phyloP scores from a whole-genome alignment of 2,888 invertebrate species.

The Eupithecia inturbata region DNA sequence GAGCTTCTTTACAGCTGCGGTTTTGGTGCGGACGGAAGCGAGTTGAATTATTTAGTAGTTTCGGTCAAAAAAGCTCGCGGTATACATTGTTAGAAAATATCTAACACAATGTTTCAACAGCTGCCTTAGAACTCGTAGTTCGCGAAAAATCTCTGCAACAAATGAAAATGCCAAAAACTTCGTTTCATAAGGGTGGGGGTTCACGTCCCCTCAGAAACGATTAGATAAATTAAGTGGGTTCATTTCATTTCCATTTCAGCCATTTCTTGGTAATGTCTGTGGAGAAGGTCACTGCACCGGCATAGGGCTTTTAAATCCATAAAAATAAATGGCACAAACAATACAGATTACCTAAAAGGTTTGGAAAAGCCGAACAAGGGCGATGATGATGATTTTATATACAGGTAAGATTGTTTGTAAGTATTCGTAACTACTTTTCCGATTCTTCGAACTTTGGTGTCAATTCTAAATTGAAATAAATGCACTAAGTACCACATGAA shows the following conservation, averaged over 20 bases:
- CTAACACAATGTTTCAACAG: not conserved
- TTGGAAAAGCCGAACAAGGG: not conserved
- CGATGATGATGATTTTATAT: not conserved
- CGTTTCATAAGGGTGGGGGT: not conserved
- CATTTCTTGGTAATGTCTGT: not conserved
- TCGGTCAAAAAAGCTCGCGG: not conserved
- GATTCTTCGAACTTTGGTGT: not conserved
- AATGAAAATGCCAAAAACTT: not conserved
- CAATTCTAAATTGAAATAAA: not conserved
- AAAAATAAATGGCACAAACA: not conserved
- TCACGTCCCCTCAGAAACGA: not conserved
- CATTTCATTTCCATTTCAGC: not conserved
- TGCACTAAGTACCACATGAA: not conserved
- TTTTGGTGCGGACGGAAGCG: constrained; percentile 3
- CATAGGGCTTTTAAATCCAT: not conserved
- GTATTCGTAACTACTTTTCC: not conserved
- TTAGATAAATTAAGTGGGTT: not conserved
- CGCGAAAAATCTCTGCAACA: not conserved
- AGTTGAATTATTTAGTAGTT: constrained; percentile 11
- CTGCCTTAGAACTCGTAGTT: not conserved
- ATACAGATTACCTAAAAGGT: not conserved
- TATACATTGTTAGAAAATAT: not conserved
- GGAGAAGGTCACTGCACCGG: constrained; percentile 3
- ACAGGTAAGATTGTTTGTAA: not conserved
- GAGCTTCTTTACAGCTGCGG: constrained; percentile 20